Evolutionary conservation across 2,797 vertebrate genomes (phyloP).

Genomic region (Takifugu ocellatus): DNA sequence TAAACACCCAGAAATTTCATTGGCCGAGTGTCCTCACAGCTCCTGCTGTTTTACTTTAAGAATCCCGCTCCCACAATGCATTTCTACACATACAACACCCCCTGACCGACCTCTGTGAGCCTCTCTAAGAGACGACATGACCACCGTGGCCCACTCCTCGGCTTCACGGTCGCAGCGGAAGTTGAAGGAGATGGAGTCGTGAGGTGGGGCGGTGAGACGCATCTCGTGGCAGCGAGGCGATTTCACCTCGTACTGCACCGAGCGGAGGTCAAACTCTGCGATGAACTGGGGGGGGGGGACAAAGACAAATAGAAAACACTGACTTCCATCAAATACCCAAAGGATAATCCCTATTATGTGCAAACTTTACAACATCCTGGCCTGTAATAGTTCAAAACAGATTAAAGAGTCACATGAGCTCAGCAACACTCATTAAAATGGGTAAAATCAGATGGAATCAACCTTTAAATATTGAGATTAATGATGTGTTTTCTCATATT

Average conservation of each 20-base stretch:
- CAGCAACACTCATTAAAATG: too few species aligned
- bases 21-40: background rate
- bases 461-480: too few species aligned
- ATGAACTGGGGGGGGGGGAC: slow-evolving; percentile 65
- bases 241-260: slow-evolving; percentile 80
- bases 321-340: background rate
- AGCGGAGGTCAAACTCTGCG: slow-evolving; percentile 82
- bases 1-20: too few species aligned
- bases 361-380: too few species aligned
- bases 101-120: slow-evolving; percentile 79
- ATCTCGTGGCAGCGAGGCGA: slow-evolving; percentile 82
- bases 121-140: slow-evolving; percentile 84
- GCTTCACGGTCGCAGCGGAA: slow-evolving; percentile 88
- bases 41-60: background rate
- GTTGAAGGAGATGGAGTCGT: slow-evolving; percentile 78
- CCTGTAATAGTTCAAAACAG: too few species aligned
- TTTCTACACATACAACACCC: background rate
- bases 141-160: slow-evolving; percentile 87
- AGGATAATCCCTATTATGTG: background rate
- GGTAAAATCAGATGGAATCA: too few species aligned
- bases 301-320: background rate
- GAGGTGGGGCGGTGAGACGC: slow-evolving; percentile 68
- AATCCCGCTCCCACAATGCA: background rate
- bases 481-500: too few species aligned
- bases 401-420: too few species aligned